These are phyloP conservation scores for Bombus affinis DNA, from an alignment of 1,140 invertebrate genomes.

Conservation along the genomic window DNA sequence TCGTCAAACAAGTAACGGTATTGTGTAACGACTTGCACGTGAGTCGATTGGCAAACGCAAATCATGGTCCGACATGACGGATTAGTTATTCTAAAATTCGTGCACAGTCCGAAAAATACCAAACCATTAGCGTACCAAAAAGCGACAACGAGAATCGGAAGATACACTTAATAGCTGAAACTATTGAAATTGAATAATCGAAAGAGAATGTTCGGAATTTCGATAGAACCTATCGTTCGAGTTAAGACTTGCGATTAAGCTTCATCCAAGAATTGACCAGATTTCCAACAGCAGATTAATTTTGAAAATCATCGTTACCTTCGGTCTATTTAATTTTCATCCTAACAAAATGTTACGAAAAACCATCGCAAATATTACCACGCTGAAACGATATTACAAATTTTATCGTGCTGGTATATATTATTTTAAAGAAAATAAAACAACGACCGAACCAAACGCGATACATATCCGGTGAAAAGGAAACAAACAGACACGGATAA, in stretches of 20 bases:
- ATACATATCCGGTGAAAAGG: not conserved
- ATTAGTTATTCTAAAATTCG: slow-evolving; percentile 24
- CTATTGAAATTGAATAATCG: not conserved
- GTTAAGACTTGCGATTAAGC: not conserved
- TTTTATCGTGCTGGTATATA: not conserved
- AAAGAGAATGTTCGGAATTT: not conserved
- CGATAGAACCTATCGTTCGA: not conserved
- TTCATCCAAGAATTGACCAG: accelerated
- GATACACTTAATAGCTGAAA: not conserved
- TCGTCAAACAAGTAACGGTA: slow-evolving; percentile 28
- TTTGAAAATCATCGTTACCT: not conserved
- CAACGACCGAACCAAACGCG: not conserved
- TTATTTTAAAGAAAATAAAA: not conserved
- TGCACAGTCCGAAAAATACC: too few species aligned
- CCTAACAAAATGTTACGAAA: not conserved
- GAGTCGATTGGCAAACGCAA: slow-evolving; percentile 20
- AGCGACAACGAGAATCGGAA: not conserved
- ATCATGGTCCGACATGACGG: not conserved
- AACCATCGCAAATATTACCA: not conserved
- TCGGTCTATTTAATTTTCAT: not conserved
- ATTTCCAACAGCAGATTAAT: not conserved
- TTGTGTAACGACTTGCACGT: slow-evolving; percentile 15
- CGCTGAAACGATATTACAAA: too few species aligned
- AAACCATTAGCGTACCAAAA: not conserved
- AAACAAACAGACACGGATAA: not conserved